Conservation (phyloP, 2,888 invertebrate species). For the Tricholauxania praeusta region DNA sequence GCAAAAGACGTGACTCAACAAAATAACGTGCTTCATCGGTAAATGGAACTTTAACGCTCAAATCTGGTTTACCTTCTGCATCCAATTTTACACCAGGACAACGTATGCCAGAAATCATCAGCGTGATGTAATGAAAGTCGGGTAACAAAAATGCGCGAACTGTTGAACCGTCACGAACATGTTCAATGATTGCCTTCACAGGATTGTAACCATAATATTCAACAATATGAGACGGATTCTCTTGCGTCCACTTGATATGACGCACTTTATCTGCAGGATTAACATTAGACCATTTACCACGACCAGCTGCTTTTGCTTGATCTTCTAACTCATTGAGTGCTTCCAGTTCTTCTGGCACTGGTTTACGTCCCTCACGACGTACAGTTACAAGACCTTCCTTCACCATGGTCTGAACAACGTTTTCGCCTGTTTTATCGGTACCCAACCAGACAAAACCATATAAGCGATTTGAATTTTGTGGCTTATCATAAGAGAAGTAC, state of each 20-base stretch:
- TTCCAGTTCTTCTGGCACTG: slow-evolving; percentile 77
- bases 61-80: slow-evolving; percentile 78
- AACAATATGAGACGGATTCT: slow-evolving; percentile 85
- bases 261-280: slow-evolving; percentile 78
- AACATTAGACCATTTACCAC: slow-evolving; percentile 81
- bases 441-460: slow-evolving; percentile 91
- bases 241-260: slow-evolving; percentile 89
- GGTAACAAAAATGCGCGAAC: slow-evolving; percentile 92
- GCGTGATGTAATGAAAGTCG: slow-evolving; percentile 89
- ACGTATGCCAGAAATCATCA: slow-evolving; percentile 95
- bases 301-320: slow-evolving; percentile 86
- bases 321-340: slow-evolving; percentile 89
- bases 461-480: slow-evolving; percentile 84
- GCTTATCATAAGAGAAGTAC: slow-evolving; percentile 85
- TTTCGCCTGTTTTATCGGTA: slow-evolving; percentile 85
- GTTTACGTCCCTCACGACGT: slow-evolving; percentile 74
- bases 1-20: slow-evolving; percentile 90
- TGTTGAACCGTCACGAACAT: slow-evolving; percentile 97
- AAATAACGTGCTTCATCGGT: slow-evolving; percentile 95
- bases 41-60: slow-evolving; percentile 75
- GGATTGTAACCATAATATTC: slow-evolving; percentile 89
- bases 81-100: slow-evolving; percentile 86
- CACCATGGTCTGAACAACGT: slow-evolving; percentile 88
- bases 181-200: slow-evolving; percentile 93
- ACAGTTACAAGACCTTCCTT: slow-evolving; percentile 92